Evolutionary conservation across 2,888 invertebrate species (phyloP).

Genomic region (Hedya salicella): DNA sequence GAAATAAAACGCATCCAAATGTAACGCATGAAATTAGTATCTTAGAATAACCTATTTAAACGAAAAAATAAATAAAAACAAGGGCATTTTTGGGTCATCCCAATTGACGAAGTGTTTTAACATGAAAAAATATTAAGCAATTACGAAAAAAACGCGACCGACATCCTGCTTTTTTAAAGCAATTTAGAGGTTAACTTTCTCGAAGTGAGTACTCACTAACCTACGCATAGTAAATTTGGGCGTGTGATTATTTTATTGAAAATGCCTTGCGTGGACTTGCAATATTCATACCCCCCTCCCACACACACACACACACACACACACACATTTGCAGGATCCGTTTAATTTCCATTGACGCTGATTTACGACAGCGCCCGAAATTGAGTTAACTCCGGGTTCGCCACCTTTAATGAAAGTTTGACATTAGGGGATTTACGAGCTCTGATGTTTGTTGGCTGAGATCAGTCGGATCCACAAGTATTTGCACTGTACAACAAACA

Average conservation of each 20-base stretch:
- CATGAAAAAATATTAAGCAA: too few relatives aligned
- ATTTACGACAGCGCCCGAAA: constrained; percentile 39
- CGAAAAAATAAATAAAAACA: too few relatives aligned
- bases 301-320: too few relatives aligned
- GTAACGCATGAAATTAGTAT: too few relatives aligned
- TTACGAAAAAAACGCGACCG: too few relatives aligned
- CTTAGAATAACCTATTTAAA: too few relatives aligned
- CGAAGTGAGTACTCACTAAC: not conserved
- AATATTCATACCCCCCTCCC: constrained; percentile 39
- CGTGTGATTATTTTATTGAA: too few relatives aligned
- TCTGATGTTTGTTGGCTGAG: constrained; percentile 12
- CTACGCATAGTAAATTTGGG: not conserved
- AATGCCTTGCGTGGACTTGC: constrained; percentile 12
- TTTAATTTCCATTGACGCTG: constrained; percentile 40
- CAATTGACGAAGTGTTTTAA: too few relatives aligned
- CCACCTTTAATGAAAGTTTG: constrained; percentile 44
- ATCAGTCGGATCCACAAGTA: constrained; percentile 8
- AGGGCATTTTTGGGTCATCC: too few relatives aligned
- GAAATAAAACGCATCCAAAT: too few relatives aligned
- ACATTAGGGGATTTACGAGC: constrained; percentile 35
- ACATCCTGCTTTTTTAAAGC: too few relatives aligned
- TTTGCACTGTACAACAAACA: constrained; percentile 15
- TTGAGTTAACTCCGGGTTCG: constrained; percentile 40
- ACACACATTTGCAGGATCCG: constrained; percentile 39
- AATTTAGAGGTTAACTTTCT: too few relatives aligned